phyloP scores from a whole-genome alignment of 2,888 invertebrate species.

The Pediacus dermestoides region DNA sequence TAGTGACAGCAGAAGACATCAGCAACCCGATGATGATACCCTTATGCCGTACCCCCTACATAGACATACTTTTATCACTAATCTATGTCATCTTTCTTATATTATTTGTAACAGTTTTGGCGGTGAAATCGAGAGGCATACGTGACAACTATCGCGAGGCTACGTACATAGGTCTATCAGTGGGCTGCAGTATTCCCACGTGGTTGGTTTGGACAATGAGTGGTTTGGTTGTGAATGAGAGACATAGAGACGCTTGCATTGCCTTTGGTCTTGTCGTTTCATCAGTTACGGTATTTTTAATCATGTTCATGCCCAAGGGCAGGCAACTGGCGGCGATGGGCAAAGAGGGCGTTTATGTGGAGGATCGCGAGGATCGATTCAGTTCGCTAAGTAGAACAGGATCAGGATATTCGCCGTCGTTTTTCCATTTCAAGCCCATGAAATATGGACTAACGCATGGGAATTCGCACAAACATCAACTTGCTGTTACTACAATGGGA shows the following conservation, averaged over 20 bases:
- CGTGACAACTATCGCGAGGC: conserved; percentile 92
- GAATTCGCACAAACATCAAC: conserved; percentile 38
- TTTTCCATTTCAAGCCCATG: conserved; percentile 89
- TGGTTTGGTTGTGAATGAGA: conserved; percentile 73
- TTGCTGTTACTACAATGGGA: conserved; percentile 41
- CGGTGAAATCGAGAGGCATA: conserved; percentile 81
- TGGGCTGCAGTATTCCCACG: conserved; percentile 81
- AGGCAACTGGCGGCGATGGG: conserved; percentile 89
- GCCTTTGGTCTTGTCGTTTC: conserved; percentile 86
- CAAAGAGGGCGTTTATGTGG: conserved; percentile 78
- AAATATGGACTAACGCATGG: conserved; percentile 58
- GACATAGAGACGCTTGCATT: conserved; percentile 81
- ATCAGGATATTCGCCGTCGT: conserved; percentile 85
- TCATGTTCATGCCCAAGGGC: conserved; percentile 93
- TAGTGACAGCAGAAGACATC: conserved; percentile 44
- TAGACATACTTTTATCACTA: conserved; percentile 72
- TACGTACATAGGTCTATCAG: conserved; percentile 85
- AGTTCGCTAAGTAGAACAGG: conserved; percentile 74
- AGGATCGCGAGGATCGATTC: conserved; percentile 78
- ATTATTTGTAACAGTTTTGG: conserved; percentile 77
- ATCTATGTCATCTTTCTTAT: conserved; percentile 83
- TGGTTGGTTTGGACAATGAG: conserved; percentile 84
- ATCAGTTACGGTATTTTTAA: conserved; percentile 79
- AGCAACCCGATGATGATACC: conserved; percentile 40
- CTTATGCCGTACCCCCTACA: conserved; percentile 64